These are phyloP conservation scores for Mayetiola destructor DNA, from an alignment of 2,888 invertebrate species.

Conservation along the genomic window DNA sequence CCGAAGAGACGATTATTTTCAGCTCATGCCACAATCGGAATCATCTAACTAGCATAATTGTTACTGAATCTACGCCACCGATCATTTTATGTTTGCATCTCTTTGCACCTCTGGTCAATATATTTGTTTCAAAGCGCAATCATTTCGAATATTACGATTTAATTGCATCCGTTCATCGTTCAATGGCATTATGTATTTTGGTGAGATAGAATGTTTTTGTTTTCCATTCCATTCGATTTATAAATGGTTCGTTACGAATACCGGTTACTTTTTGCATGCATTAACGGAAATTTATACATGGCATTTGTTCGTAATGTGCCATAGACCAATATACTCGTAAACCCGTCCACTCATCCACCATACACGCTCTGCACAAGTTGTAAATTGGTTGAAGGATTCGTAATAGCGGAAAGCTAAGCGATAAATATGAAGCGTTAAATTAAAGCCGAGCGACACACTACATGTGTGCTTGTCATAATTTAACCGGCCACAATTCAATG, in stretches of 20 bases:
- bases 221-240: too few relatives aligned
- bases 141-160: slow-evolving; percentile 2
- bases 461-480: not conserved
- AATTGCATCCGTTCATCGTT: slow-evolving; percentile 10
- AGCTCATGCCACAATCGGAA: not conserved
- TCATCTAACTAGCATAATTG: slow-evolving; percentile 9
- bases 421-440: too few relatives aligned
- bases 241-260: not conserved
- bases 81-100: too few relatives aligned
- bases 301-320: not conserved
- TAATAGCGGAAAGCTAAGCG: too few relatives aligned
- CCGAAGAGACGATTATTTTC: slow-evolving; percentile 3
- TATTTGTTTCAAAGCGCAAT: not conserved
- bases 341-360: too few relatives aligned
- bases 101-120: too few relatives aligned
- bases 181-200: not conserved
- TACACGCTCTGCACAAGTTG: too few relatives aligned
- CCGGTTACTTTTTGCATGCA: not conserved
- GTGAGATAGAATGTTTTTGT: not conserved
- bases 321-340: too few relatives aligned
- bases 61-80: too few relatives aligned
- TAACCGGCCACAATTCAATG: not conserved
- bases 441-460: not conserved
- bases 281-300: slow-evolving; percentile 9
- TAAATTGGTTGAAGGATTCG: not conserved